Base-by-base conservation (phyloP, 2,113 vertebrate genomes). In the Acrocephalus arundinaceus region DNA sequence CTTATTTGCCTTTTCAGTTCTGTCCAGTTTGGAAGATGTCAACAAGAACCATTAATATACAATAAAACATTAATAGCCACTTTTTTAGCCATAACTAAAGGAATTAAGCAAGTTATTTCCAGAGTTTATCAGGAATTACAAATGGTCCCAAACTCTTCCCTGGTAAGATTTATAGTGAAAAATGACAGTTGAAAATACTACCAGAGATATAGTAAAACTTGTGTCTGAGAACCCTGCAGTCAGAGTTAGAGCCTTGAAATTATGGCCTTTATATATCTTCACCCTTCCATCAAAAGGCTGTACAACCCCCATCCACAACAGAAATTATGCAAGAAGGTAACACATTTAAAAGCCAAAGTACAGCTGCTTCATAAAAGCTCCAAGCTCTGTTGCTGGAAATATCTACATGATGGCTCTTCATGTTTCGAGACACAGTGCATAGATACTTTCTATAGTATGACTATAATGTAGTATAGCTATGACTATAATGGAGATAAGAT, bases 381-480 rank as follows among this genome's bases (percentile, higher is more conserved):
- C 24, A 35, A 37, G 68, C 31, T 71, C 41, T 78, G 43, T 55
- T 70, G 43, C 33, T 78, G 30, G n/a, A 74, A 11, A 28, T 13
- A 43, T 5, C 24, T 35, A n/a, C 0, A 0, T 15, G 17, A 75
- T 13, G 18, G 22, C 11, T 20, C 30, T 59, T 75, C 17, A 18
- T 10, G 8, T 16, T 55, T 27, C 0, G 0, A 61, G 63, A 75
- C 23, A 73, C 9, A 37, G 46, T 18, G 33, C 8, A 59, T 3
- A 37, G 43, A 27, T 12, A 25, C n/a, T 46, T 85, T 46, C 25
- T 35, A 35, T 35, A 35, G 35, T 54, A 27, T 15, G n/a, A 52
- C 19, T 82, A 22, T 23, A 66, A 88, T 3, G 3, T 35, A 35
- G 8, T 35, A 35, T 35, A 35, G 49, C 25, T 54, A 27, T 15